Percentiles rank a stretch among this genome's conserved stretches.
phyloP scores from a whole-genome alignment of 2,888 invertebrate genomes.

The Apamea crenata region DNA sequence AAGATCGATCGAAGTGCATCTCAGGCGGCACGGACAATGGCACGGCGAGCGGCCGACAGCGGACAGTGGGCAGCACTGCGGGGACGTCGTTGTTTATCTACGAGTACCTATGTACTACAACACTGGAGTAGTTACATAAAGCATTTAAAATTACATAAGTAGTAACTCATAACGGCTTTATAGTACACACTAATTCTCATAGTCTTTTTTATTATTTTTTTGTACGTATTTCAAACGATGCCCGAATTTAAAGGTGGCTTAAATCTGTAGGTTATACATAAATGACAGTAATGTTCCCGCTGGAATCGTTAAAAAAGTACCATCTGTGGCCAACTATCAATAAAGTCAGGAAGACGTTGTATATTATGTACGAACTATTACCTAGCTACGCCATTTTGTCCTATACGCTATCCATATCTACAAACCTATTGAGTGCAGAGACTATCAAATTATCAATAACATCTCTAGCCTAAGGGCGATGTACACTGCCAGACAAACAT shows the following conservation, averaged over 20 bases:
- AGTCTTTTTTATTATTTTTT: no score
- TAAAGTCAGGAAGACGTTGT: background rate
- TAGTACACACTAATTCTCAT: background rate
- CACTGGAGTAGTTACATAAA: background rate
- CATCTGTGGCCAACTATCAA: conserved; percentile 1
- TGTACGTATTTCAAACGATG: background rate
- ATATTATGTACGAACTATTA: no score
- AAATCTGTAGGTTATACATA: background rate
- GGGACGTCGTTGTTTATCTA: conserved; percentile 13
- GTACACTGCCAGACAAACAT: conserved; percentile 36
- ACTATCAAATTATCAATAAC: conserved; percentile 42
- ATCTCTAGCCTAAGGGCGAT: conserved; percentile 35
- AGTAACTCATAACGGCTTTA: background rate
- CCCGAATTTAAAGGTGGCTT: background rate
- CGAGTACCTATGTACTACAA: background rate
- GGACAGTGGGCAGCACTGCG: background rate
- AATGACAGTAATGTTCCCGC: background rate
- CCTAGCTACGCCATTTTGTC: background rate
- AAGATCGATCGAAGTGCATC: conserved; percentile 26
- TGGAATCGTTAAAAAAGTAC: background rate
- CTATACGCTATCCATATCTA: background rate
- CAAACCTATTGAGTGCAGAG: conserved; percentile 16
- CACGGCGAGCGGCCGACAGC: background rate
- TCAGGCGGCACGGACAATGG: conserved; percentile 21
- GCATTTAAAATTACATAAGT: background rate